Base-by-base conservation (phyloP, 2,113 vertebrate species). In the Sinocyclocheilus rhinocerous region DNA sequence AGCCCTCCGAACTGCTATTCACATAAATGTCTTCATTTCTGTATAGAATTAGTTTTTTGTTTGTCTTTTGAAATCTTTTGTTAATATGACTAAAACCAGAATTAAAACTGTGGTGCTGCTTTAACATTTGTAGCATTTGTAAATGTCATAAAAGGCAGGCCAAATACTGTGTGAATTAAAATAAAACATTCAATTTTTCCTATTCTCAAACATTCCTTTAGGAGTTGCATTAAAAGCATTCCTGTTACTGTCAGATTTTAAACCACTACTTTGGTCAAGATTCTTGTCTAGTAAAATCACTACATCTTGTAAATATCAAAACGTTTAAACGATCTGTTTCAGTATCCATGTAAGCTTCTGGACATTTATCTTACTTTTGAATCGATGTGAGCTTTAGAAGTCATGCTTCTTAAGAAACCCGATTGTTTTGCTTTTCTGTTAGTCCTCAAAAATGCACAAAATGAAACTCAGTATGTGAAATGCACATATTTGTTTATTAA, bases 401-500 rank as follows among this genome's bases (percentile, higher is more conserved):
- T 6, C 76, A 36, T 42, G 69, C 15, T 36, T 70, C 13, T 33
- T 29, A 67, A 63, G 6, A 26, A 67, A 16, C 33, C 13, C 6
- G 1, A 26, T 26, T 76, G n/a, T 69, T 6, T 12, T 48, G 48
- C 48, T 11, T 65, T 67, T 39, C 9, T 48, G 52, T 24, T 22
- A 7, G 9, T 39, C 12, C n/a, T 70, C 24, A 67, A 65, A 6
- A 63, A 42, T 7, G 5, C 26, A 81, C 24, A 69, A n/a, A 45
- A 61, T 36, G 11, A 22, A 65, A 65, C 20, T 36, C 39, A 73
- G n/a, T 82, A 33, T 61, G 36, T 69, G 57, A 85, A 70, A 70
- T 7, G 4, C 39, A 50, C 73, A 57, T 29, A 29, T 45, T 45
- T 72, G 69, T 86, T 86, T 86, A 86, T 86, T 86, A 81, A 59